Conservation (phyloP, 2,888 invertebrate species). For the Rhamphomyia laevipes region DNA sequence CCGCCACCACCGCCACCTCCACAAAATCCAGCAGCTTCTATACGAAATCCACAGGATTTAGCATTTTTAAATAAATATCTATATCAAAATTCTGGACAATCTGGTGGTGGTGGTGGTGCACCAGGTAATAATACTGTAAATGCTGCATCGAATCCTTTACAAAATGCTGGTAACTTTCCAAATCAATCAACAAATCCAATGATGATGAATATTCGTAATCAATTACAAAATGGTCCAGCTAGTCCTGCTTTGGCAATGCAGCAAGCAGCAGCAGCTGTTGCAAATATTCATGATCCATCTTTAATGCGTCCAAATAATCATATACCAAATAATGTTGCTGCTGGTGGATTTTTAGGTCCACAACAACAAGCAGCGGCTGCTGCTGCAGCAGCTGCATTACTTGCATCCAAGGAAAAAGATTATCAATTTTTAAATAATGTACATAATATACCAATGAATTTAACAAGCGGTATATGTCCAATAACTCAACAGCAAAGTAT, state of each 20-base stretch:
- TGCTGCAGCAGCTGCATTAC: conserved; percentile 10
- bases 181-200: conserved; percentile 21
- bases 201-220: conserved; percentile 17
- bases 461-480: conserved; percentile 21
- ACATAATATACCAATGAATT: conserved; percentile 31
- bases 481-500: conserved; percentile 20
- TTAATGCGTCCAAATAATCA: conserved; percentile 19
- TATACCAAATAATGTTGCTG: conserved; percentile 16
- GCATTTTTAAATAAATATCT: conserved; percentile 16
- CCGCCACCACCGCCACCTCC: conserved; percentile 20
- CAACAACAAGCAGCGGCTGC: conserved; percentile 11
- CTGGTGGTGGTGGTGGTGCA: conserved; percentile 17
- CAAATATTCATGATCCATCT: background rate
- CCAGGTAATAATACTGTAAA: conserved; percentile 20
- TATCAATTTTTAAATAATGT: conserved; percentile 48
- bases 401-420: conserved; percentile 35
- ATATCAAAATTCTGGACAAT: conserved; percentile 13
- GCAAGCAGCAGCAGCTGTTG: conserved; percentile 19
- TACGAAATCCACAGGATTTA: conserved; percentile 15
- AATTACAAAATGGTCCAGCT: conserved; percentile 23
- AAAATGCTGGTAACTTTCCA: conserved; percentile 25
- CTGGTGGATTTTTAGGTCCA: conserved; percentile 11
- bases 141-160: conserved; percentile 13
- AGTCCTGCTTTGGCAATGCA: conserved; percentile 27
- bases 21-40: conserved; percentile 13